These are phyloP conservation scores for Agonopterix subpropinquella DNA, from an alignment of 2,888 invertebrate species.

Conservation along the genomic window DNA sequence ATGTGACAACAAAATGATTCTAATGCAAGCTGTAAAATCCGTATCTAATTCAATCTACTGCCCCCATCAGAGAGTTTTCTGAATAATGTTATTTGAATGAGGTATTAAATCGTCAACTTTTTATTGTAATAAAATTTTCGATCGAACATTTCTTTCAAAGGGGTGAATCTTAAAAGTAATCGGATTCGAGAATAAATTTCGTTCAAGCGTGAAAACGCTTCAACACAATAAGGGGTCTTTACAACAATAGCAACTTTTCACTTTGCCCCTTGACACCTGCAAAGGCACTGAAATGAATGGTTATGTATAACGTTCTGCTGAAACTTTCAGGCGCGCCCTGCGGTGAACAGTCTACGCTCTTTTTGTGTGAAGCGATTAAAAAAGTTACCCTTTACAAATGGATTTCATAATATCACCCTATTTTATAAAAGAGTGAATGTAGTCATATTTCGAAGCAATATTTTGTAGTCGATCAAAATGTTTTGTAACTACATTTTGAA, in stretches of 20 bases:
- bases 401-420: constrained; percentile 27
- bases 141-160: constrained; percentile 10
- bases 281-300: constrained; percentile 46
- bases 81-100: constrained; percentile 67
- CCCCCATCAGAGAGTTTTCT: constrained; percentile 43
- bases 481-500: constrained; percentile 13
- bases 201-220: constrained; percentile 38
- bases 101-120: constrained; percentile 66
- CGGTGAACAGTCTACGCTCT: constrained; percentile 4
- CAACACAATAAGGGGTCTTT: constrained; percentile 33
- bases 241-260: constrained; percentile 50
- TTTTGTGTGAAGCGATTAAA: constrained; percentile 50
- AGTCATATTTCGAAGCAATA: constrained; percentile 22
- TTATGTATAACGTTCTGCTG: constrained; percentile 27
- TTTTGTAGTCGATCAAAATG: constrained; percentile 40
- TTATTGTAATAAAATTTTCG: constrained; percentile 53
- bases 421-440: constrained; percentile 18
- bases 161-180: constrained; percentile 16
- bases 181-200: constrained; percentile 19
- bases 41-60: constrained; percentile 60
- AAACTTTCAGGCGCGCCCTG: constrained; percentile 23
- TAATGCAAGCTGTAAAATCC: constrained; percentile 36
- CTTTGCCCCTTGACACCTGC: constrained; percentile 50
- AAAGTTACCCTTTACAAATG: constrained; percentile 40
- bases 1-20: no score